Conservation (phyloP, 2,888 invertebrate genomes). For the Acleris cristana region DNA sequence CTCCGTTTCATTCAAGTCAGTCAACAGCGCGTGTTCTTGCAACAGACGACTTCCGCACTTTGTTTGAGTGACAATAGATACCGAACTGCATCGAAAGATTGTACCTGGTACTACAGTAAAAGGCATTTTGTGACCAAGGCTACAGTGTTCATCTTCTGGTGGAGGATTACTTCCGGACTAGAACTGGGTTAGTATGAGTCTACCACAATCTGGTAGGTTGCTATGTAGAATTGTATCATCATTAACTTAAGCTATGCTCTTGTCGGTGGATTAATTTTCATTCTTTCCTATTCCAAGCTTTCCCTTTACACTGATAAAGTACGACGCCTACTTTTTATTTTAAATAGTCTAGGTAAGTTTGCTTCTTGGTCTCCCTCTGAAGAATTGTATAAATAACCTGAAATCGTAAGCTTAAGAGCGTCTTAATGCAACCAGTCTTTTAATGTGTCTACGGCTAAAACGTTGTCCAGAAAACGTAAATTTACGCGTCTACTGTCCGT, state of each 20-base stretch:
- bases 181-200: no score
- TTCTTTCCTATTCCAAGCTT: no score
- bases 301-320: no score
- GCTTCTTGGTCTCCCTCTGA: no score
- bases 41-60: slow-evolving; percentile 61
- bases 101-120: slow-evolving; percentile 25
- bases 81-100: slow-evolving; percentile 35
- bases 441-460: slow-evolving; percentile 29
- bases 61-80: slow-evolving; percentile 62
- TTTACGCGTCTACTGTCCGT: slow-evolving; percentile 45
- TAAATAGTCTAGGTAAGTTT: no score
- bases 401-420: not conserved
- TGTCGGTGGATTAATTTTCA: no score
- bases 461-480: slow-evolving; percentile 41
- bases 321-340: no score
- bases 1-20: slow-evolving; percentile 30
- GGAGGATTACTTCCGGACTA: no score
- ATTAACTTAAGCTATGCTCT: no score
- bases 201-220: no score
- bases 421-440: not conserved
- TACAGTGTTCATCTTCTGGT: not conserved
- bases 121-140: slow-evolving; percentile 23
- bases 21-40: slow-evolving; percentile 44
- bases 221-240: no score
- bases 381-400: no score